Conservation (phyloP, 1,140 invertebrate species). For the Riptortus pedestris region DNA sequence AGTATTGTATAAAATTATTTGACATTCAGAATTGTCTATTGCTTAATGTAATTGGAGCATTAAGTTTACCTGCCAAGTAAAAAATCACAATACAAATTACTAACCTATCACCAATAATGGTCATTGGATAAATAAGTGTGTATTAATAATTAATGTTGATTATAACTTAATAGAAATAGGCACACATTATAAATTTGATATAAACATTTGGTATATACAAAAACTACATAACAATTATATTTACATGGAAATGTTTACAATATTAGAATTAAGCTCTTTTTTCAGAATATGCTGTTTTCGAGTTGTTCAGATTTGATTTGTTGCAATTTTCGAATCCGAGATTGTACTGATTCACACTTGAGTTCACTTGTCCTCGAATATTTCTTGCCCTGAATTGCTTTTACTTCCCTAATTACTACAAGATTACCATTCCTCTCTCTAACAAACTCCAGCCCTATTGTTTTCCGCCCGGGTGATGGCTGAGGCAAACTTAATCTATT, state of each 20-base stretch:
- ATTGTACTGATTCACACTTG: slow-evolving; percentile 45
- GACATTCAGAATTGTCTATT: not conserved
- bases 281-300: slow-evolving; percentile 4
- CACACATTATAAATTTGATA: slow-evolving; percentile 15
- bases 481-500: slow-evolving; percentile 7
- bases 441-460: slow-evolving; percentile 31
- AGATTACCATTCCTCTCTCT: slow-evolving; percentile 38
- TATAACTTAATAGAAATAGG: slow-evolving; percentile 6
- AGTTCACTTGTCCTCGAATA: slow-evolving; percentile 45
- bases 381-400: slow-evolving; percentile 41
- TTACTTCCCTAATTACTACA: slow-evolving; percentile 44
- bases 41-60: not conserved
- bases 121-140: not conserved
- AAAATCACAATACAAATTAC: slow-evolving; percentile 3
- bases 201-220: slow-evolving; percentile 7
- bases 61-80: too few species aligned
- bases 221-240: slow-evolving; percentile 10
- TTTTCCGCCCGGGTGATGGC: slow-evolving; percentile 24
- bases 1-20: not conserved
- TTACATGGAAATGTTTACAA: not conserved
- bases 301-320: slow-evolving; percentile 35
- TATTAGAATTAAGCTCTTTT: not conserved
- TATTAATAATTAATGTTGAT: slow-evolving; percentile 15
- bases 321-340: slow-evolving; percentile 43
- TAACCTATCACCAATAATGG: not conserved